Percentiles rank a stretch among this genome's conserved stretches.
phyloP scores from a whole-genome alignment of 2,113 vertebrate species.

The Antechinus stuartii region DNA sequence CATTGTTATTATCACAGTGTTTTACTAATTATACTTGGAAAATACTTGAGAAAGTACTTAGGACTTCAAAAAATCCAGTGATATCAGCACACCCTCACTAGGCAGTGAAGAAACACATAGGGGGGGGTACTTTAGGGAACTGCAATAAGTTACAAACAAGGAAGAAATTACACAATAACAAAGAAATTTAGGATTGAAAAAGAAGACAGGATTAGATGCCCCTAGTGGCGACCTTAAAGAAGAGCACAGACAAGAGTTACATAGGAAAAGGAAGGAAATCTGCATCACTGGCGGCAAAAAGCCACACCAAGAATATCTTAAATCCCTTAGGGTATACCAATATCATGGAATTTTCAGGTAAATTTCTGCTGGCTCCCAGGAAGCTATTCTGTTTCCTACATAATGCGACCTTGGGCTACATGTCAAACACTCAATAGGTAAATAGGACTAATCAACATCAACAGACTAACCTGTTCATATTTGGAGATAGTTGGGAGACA shows the following conservation, averaged over 20 bases:
- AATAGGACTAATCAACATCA: not conserved
- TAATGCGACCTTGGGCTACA: not conserved
- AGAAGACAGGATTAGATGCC: not conserved
- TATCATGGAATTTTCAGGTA: not conserved
- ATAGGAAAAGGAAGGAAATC: not conserved
- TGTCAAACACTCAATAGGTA: not conserved
- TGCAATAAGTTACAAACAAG: too few species aligned
- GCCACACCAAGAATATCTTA: not conserved
- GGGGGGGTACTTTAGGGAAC: too few species aligned
- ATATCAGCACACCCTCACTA: too few species aligned
- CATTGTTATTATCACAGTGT: not conserved
- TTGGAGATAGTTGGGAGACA: not conserved
- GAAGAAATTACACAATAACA: not conserved
- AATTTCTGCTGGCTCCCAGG: not conserved
- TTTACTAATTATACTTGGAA: not conserved
- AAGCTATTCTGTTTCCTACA: not conserved
- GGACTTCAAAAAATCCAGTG: too few species aligned
- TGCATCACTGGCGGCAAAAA: not conserved
- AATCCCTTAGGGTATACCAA: not conserved
- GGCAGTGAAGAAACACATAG: too few species aligned
- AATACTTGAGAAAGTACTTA: too few species aligned
- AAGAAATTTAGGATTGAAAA: not conserved
- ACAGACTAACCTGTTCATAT: not conserved
- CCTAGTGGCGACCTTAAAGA: not conserved
- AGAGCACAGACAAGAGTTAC: not conserved